phyloP scores from a whole-genome alignment of 2,797 vertebrate species.

The Gymnothorax reevesii region DNA sequence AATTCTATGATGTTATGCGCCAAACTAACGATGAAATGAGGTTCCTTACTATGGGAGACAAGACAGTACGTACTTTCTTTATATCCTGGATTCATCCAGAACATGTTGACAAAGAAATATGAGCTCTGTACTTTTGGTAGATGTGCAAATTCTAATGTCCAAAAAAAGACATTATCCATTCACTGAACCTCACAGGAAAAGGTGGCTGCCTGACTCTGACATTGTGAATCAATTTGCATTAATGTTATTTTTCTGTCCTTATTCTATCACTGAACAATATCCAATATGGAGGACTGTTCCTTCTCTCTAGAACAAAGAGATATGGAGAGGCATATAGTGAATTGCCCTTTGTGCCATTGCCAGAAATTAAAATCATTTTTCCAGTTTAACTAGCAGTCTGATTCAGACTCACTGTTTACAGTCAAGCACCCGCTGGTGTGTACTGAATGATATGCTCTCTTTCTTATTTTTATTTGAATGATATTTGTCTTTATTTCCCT shows the following conservation, averaged over 20 bases:
- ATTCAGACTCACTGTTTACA: not conserved
- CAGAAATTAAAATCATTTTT: conserved; percentile 5
- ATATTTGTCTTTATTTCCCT: conserved; percentile 26
- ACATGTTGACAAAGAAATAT: conserved; percentile 12
- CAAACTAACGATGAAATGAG: conserved; percentile 20
- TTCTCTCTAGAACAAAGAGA: not conserved
- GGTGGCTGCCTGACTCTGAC: not conserved
- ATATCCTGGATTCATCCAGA: not conserved
- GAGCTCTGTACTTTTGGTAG: conserved; percentile 6
- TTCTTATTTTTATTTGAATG: not conserved
- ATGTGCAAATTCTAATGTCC: conserved; percentile 4
- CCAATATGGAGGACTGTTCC: not conserved
- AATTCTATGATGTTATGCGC: conserved; percentile 35
- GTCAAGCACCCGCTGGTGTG: conserved; percentile 47
- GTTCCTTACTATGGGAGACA: conserved; percentile 18
- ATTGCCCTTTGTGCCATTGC: conserved; percentile 1
- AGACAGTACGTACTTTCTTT: not conserved
- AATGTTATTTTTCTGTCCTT: not conserved
- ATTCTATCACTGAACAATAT: conserved; percentile 15
- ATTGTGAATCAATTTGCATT: conserved; percentile 19
- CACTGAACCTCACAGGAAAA: conserved; percentile 9
- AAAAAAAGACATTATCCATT: conserved; percentile 4
- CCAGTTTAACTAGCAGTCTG: not conserved
- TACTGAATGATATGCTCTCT: conserved; percentile 52
- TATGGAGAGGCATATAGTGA: not conserved